phyloP scores from a whole-genome alignment of 2,888 invertebrate genomes.

The Carcina quercana region DNA sequence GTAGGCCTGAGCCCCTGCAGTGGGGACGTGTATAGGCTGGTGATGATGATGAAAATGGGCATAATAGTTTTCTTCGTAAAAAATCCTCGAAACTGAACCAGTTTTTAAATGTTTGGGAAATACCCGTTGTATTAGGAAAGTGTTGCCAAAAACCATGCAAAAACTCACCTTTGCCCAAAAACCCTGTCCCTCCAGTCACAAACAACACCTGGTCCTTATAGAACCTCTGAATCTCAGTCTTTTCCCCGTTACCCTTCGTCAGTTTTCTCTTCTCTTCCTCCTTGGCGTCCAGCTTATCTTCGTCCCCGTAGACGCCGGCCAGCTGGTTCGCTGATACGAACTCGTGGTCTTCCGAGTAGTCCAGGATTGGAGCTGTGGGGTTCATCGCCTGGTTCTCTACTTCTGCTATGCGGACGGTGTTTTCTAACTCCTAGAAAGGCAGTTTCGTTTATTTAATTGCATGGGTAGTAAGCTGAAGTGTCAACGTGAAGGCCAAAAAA shows the following conservation, averaged over 20 bases:
- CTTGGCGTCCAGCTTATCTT: conserved; percentile 55
- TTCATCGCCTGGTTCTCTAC: conserved; percentile 57
- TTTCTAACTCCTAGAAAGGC: conserved; percentile 56
- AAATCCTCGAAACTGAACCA: too few relatives aligned
- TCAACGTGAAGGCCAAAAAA: too few relatives aligned
- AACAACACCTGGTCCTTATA: conserved; percentile 62
- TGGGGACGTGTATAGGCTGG: too few relatives aligned
- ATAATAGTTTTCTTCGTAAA: too few relatives aligned
- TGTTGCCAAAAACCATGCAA: conserved; percentile 13
- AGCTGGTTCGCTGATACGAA: conserved; percentile 66
- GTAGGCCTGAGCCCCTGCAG: too few relatives aligned
- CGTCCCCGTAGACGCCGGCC: conserved; percentile 63
- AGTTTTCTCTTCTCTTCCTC: conserved; percentile 59
- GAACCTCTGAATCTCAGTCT: conserved; percentile 53
- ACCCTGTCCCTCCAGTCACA: conserved; percentile 65
- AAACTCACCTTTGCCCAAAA: conserved; percentile 65
- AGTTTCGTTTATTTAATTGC: too few relatives aligned
- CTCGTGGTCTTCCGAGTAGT: conserved; percentile 69
- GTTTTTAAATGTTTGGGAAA: too few relatives aligned
- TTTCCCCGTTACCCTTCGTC: conserved; percentile 57
- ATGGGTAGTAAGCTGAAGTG: too few relatives aligned
- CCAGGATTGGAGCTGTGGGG: conserved; percentile 52
- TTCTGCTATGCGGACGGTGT: conserved; percentile 43
- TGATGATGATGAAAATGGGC: too few relatives aligned
- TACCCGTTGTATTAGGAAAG: too few relatives aligned